These are phyloP conservation scores for Enteromius treurensis DNA, from an alignment of 2,797 vertebrate species.

Conservation along the genomic window DNA sequence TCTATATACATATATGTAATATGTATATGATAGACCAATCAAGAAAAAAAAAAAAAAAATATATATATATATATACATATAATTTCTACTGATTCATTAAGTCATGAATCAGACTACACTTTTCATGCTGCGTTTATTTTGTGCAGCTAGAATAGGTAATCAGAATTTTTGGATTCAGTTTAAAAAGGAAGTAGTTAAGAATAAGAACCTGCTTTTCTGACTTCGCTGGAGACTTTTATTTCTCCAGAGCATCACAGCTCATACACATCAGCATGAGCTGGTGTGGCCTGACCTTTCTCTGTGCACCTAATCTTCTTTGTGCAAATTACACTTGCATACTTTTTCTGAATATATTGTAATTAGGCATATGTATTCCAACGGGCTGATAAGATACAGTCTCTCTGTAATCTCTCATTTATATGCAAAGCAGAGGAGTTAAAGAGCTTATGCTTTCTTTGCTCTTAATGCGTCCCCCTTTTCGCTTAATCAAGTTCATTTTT, in stretches of 20 bases:
- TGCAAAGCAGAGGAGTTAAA: conserved; percentile 84
- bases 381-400: conserved; percentile 81
- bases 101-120: neutral
- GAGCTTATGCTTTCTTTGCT: conserved; percentile 84
- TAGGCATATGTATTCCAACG: conserved; percentile 87
- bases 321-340: conserved; percentile 84
- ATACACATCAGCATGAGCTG: conserved; percentile 4
- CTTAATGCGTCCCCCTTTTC: conserved; percentile 79
- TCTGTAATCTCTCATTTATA: conserved; percentile 91
- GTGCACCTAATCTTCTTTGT: conserved; percentile 85
- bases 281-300: conserved; percentile 77
- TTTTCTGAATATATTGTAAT: conserved; percentile 87
- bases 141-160: neutral
- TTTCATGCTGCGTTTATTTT: neutral
- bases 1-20: too few species aligned
- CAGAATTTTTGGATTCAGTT: neutral
- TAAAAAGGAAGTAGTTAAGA: neutral
- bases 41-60: too few species aligned
- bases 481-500: conserved; percentile 77
- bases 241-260: conserved; percentile 19
- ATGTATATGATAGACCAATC: too few species aligned
- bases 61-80: too few species aligned
- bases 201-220: neutral
- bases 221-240: conserved; percentile 48
- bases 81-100: neutral